These are phyloP conservation scores for Dicrostonyx torquatus DNA, from an alignment of 2,797 vertebrate genomes.

Conservation along the genomic window DNA sequence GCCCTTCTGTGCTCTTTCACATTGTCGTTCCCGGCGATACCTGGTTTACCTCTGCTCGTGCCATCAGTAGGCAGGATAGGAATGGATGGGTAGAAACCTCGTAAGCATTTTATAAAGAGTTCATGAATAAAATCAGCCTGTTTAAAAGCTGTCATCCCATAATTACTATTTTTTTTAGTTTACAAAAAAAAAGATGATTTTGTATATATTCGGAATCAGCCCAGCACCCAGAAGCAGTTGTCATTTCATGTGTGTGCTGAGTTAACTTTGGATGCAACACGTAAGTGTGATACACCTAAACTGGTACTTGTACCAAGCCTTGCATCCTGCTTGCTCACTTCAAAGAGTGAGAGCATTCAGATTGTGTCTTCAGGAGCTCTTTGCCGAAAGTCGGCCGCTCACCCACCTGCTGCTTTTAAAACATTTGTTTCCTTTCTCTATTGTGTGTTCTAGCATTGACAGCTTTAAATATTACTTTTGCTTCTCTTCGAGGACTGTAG, in stretches of 20 bases:
- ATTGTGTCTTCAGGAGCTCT: not conserved
- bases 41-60: not conserved
- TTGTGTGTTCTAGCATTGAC: not conserved
- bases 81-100: not conserved
- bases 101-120: not conserved
- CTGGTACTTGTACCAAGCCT: not conserved
- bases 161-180: not conserved
- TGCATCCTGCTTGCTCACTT: not conserved
- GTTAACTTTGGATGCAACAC: not conserved
- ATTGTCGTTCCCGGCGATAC: rapidly evolving
- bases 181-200: not conserved
- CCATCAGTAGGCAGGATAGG: not conserved
- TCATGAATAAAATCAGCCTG: not conserved
- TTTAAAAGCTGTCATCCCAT: not conserved
- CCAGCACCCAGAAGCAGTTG: no score
- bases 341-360: not conserved
- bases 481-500: not conserved
- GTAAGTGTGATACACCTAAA: not conserved
- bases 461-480: not conserved
- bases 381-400: not conserved
- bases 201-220: not conserved
- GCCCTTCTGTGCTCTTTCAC: not conserved
- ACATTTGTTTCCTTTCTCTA: not conserved
- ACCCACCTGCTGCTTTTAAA: not conserved
- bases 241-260: not conserved